phyloP scores from a whole-genome alignment of 2,888 invertebrate species.

The Nysson spinosus region DNA sequence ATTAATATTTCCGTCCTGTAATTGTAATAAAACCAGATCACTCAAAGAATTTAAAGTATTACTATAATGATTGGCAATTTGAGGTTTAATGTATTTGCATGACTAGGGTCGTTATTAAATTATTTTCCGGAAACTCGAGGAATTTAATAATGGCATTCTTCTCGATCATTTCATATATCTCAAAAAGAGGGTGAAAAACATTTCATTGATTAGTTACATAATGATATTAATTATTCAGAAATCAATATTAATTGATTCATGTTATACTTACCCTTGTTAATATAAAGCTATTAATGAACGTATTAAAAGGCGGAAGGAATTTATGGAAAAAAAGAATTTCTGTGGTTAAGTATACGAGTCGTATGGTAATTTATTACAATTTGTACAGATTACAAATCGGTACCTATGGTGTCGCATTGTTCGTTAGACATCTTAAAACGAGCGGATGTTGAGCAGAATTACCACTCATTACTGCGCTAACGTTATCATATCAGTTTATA shows the following conservation, averaged over 20 bases:
- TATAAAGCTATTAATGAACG: too few species aligned
- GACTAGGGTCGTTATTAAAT: slow-evolving; percentile 8
- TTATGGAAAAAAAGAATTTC: not conserved
- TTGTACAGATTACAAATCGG: slow-evolving; percentile 64
- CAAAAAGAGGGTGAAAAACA: too few species aligned
- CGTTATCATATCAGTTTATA: slow-evolving; percentile 50
- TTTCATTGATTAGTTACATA: too few species aligned
- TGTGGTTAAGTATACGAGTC: slow-evolving; percentile 31
- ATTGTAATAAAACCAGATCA: slow-evolving; percentile 12
- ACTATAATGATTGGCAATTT: slow-evolving; percentile 26
- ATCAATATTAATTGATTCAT: too few species aligned
- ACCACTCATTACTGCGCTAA: slow-evolving; percentile 59
- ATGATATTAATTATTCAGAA: too few species aligned
- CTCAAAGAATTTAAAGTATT: slow-evolving; percentile 20
- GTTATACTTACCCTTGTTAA: too few species aligned
- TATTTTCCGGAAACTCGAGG: slow-evolving; percentile 6
- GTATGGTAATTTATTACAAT: slow-evolving; percentile 63
- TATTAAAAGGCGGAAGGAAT: not conserved
- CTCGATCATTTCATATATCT: slow-evolving; percentile 17
- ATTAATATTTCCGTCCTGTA: slow-evolving; percentile 28
- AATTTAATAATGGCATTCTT: slow-evolving; percentile 28
- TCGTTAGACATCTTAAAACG: slow-evolving; percentile 59
- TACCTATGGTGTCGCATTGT: slow-evolving; percentile 55
- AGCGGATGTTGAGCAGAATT: slow-evolving; percentile 62
- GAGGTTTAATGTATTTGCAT: slow-evolving; percentile 23